A percentile compares a stretch with the other conserved stretches of the same genome.
These are phyloP conservation scores for Parazoanthus darwini DNA, from an alignment of 92 coral and sea anemone species.

Conservation along the genomic window DNA sequence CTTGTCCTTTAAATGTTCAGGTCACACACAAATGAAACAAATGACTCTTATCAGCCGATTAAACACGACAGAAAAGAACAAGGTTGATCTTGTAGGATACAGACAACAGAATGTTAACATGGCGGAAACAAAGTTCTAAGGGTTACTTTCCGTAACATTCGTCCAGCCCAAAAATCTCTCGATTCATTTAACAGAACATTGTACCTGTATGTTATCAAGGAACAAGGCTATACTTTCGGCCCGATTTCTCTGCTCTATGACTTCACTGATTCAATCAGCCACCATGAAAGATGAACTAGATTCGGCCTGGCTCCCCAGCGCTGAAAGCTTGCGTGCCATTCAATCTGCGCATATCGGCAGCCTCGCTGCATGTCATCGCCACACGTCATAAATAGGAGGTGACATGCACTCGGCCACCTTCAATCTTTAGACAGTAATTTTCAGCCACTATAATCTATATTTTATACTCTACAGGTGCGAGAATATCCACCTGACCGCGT, in stretches of 20 bases:
- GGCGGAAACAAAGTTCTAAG: conserved; percentile 33
- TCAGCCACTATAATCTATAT: background rate
- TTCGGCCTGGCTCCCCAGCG: conserved; percentile 41
- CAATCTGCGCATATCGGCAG: conserved; percentile 25
- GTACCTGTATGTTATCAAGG: conserved; percentile 25
- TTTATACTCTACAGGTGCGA: background rate
- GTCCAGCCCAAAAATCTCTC: background rate
- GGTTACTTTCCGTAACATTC: background rate
- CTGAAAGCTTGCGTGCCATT: conserved; percentile 32
- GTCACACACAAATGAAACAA: background rate
- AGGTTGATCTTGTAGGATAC: conserved; percentile 22
- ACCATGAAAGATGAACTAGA: conserved; percentile 7
- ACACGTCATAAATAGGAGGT: conserved; percentile 35
- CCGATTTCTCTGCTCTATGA: conserved; percentile 9
- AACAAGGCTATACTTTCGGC: background rate
- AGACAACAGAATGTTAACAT: conserved; percentile 9
- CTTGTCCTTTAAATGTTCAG: background rate
- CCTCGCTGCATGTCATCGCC: conserved; percentile 24
- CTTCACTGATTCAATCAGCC: conserved; percentile 13
- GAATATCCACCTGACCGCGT: background rate
- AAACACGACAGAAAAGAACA: background rate
- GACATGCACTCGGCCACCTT: conserved; percentile 16
- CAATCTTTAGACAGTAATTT: conserved; percentile 11
- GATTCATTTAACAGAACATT: background rate
- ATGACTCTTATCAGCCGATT: conserved; percentile 24